These are phyloP conservation scores for Anastrepha ludens DNA, from an alignment of 1,140 invertebrate genomes.

Conservation along the genomic window DNA sequence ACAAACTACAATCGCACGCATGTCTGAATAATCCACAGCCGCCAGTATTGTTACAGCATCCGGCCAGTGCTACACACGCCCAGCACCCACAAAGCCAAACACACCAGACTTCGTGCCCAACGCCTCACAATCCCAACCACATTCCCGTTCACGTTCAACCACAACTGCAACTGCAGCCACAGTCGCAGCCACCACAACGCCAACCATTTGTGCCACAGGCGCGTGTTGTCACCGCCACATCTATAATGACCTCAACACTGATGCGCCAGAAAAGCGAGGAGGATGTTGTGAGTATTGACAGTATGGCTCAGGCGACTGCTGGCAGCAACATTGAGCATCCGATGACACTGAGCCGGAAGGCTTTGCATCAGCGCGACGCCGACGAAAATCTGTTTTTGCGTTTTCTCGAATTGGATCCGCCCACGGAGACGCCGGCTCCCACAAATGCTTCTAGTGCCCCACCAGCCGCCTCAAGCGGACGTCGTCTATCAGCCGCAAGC, in stretches of 20 bases:
- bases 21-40: constrained; percentile 65
- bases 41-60: constrained; percentile 14
- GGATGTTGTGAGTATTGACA: constrained; percentile 70
- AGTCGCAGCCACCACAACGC: neutral
- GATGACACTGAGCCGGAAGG: constrained; percentile 74
- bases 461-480: constrained; percentile 44
- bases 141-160: neutral
- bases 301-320: constrained; percentile 60
- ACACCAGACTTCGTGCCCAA: neutral
- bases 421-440: constrained; percentile 76
- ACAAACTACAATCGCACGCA: constrained; percentile 75
- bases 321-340: constrained; percentile 60
- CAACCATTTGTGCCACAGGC: constrained; percentile 54
- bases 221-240: constrained; percentile 60
- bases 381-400: constrained; percentile 84
- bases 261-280: constrained; percentile 54
- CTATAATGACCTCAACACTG: constrained; percentile 58
- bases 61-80: neutral
- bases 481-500: constrained; percentile 48
- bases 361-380: constrained; percentile 80
- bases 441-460: constrained; percentile 42
- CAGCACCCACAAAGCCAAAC: neutral
- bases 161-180: constrained; percentile 3
- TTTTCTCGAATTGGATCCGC: constrained; percentile 86
- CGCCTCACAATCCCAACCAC: neutral